Percentiles rank a stretch among this genome's conserved stretches.
Conservation (phyloP, 2,797 vertebrate species). For the Streptopelia turtur region DNA sequence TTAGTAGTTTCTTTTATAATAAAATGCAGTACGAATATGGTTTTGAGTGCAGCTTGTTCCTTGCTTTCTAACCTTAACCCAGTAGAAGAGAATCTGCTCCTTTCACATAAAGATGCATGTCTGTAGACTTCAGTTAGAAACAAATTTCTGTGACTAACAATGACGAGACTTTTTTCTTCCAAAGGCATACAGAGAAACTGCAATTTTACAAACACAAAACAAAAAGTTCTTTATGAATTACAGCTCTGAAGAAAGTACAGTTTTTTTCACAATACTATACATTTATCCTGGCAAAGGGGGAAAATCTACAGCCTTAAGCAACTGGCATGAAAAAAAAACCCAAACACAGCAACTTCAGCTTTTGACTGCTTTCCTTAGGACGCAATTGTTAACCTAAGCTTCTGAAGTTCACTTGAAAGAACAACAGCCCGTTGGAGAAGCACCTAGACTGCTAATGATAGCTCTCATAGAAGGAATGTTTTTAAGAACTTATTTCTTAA, state of each 20-base stretch:
- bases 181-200: background rate
- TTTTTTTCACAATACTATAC: background rate
- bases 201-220: background rate
- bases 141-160: background rate
- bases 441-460: background rate
- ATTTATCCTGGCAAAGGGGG: background rate
- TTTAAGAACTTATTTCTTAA: background rate
- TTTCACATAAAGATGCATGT: background rate
- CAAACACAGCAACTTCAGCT: background rate
- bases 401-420: slow-evolving; percentile 36
- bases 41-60: background rate
- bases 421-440: background rate
- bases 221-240: background rate
- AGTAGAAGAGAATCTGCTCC: background rate
- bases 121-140: background rate
- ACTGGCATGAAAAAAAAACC: background rate
- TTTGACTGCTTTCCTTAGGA: background rate
- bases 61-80: background rate
- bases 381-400: background rate
- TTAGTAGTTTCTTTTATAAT: background rate
- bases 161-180: background rate
- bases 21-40: background rate
- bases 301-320: background rate
- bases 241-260: background rate
- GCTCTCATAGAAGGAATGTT: background rate